Conservation (phyloP, 2,113 vertebrate genomes). For the Vombatus ursinus region DNA sequence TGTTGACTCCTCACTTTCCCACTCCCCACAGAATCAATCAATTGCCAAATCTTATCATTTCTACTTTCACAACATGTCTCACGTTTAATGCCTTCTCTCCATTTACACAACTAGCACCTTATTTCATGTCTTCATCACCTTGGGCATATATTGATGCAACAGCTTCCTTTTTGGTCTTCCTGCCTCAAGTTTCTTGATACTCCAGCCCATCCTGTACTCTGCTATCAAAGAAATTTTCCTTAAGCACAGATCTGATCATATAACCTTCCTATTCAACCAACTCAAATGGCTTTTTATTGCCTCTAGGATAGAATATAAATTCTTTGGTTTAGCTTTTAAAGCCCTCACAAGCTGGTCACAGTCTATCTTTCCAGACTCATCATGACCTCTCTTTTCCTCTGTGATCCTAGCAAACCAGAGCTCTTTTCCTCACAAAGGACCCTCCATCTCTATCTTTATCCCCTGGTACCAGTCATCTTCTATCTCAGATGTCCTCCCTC, state of each 20-base stretch:
- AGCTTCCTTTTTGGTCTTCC: neutral
- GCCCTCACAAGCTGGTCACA: neutral
- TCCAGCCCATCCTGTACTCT: neutral
- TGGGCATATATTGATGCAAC: neutral
- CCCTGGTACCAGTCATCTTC: neutral
- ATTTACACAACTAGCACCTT: neutral
- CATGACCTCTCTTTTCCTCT: neutral
- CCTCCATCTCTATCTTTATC: neutral
- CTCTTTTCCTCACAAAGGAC: neutral
- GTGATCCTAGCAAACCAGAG: neutral
- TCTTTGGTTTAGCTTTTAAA: neutral
- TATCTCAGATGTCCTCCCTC: neutral
- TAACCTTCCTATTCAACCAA: neutral
- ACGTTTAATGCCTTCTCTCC: neutral
- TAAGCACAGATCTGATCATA: neutral
- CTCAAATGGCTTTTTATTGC: neutral
- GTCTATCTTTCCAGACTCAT: neutral
- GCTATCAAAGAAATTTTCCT: neutral
- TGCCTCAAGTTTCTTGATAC: neutral
- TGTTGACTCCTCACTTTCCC: neutral
- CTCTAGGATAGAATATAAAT: neutral
- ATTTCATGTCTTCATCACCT: neutral
- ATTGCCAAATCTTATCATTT: neutral
- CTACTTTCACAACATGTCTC: neutral
- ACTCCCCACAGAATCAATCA: neutral